phyloP scores from a whole-genome alignment of 2,888 invertebrate species.

The Lasioglossum lativentre region DNA sequence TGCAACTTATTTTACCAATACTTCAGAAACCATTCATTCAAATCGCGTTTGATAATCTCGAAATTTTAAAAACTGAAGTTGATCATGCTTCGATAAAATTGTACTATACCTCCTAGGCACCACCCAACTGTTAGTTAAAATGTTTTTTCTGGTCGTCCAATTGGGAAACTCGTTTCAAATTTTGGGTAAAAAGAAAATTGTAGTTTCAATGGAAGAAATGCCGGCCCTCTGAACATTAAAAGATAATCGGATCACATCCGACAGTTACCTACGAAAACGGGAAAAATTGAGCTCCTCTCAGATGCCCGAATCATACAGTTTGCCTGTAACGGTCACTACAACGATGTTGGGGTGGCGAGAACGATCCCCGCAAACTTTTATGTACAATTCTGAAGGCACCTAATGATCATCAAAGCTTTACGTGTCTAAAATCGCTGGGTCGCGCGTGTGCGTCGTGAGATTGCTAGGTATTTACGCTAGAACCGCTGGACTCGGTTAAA shows the following conservation, averaged over 20 bases:
- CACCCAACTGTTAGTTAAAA: background rate
- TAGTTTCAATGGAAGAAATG: background rate
- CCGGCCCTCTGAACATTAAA: background rate
- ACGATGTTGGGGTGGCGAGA: conserved; percentile 7
- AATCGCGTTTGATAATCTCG: background rate
- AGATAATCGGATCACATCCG: background rate
- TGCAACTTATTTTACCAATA: background rate
- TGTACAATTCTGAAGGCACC: conserved; percentile 58
- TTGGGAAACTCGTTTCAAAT: background rate
- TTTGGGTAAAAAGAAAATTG: background rate
- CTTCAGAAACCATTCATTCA: background rate
- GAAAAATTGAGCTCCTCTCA: conserved; percentile 1
- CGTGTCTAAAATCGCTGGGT: conserved; percentile 13
- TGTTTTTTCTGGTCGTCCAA: background rate
- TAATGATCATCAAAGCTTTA: conserved; percentile 44
- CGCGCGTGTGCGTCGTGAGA: conserved; percentile 39
- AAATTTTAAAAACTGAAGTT: too few species aligned
- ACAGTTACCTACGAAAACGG: background rate
- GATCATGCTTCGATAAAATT: background rate
- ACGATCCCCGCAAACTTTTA: conserved; percentile 32
- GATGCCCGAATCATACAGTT: conserved; percentile 35
- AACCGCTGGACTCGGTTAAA: conserved; percentile 2
- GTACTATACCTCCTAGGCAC: background rate
- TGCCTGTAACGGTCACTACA: conserved; percentile 6
- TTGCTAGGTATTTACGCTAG: conserved; percentile 15